Evolutionary conservation across 2,888 invertebrate genomes (phyloP), one percentile per base, ranked within the genome.

Genomic region (Tetanocera ferruginea): DNA sequence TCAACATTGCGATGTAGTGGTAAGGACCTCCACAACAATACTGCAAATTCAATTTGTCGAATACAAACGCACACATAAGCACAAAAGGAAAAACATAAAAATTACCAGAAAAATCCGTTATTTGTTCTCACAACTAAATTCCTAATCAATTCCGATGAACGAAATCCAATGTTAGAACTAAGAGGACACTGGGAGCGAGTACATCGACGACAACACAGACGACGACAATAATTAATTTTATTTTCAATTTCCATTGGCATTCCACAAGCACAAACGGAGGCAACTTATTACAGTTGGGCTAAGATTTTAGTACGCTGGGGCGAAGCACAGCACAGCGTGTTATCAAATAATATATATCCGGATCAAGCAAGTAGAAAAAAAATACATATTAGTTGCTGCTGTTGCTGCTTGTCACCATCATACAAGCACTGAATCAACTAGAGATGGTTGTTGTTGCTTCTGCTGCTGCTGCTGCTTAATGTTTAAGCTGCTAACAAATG

Each of bases 161-260:
- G 23, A 66, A 74, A 51, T 37, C 37, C 9, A 55, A 52, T 14
- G n/a, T 17, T 1, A 67, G n/a, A n/a, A 55, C 8, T 55, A 37
- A 5, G 37, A 37, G 37, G 6, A 43, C 2, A 37, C 37, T 70
- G 25, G 6, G 25, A 70, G 9, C 14, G 28, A 51, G 49, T 51
- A 49, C 4, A 4, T 69, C 49, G 43, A 43, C 23, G 73, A 73
- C 6, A 19, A 25, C 19, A 37, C 60, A 28, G 60, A 72, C 6
- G 73, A 67, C 52, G 69, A 76, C 76, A 60, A 76, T 69, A 76
- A 76, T 76, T 76, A 76, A 76, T 76, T 76, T 76, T 52, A 76
- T 76, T 76, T 76, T 70, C 76, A 34, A 75, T 75, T 75, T 75
- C 23, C 66, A 75, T 55, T 66, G 14, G 51, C n/a, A 34, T 19